These are phyloP conservation scores for Chaetoderma sp. DNA, from an alignment of 2,888 invertebrate species.

Conservation along the genomic window DNA sequence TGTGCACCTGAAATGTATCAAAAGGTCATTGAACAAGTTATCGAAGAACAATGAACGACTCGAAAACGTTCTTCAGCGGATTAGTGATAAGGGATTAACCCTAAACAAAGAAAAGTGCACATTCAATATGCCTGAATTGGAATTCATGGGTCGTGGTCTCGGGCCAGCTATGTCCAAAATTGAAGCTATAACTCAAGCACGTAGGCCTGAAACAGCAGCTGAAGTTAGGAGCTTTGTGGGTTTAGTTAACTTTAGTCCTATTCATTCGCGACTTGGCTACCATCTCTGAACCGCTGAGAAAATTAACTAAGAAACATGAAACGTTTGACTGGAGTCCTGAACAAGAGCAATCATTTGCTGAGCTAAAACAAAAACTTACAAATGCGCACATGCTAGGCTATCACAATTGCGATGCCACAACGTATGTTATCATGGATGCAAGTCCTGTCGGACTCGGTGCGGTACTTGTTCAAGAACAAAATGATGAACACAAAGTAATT, in stretches of 20 bases:
- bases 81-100: not conserved
- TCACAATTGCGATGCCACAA: no score
- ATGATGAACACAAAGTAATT: not conserved
- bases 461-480: no score
- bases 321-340: no score
- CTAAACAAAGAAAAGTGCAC: not conserved
- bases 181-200: conserved; percentile 10
- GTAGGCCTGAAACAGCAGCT: conserved; percentile 1
- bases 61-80: not conserved
- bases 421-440: no score
- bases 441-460: no score
- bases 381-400: no score
- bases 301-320: no score
- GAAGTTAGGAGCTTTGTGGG: conserved; percentile 11
- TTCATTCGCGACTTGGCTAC: not conserved
- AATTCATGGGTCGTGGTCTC: conserved; percentile 6
- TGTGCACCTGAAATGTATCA: conserved; percentile 41
- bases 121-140: conserved; percentile 1
- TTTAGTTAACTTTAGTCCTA: conserved; percentile 1
- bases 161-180: conserved; percentile 3
- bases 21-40: conserved; percentile 15
- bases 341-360: no score
- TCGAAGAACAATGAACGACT: not conserved
- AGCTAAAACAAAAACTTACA: no score
- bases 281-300: no score